These are phyloP conservation scores for Nomia melanderi DNA, from an alignment of 1,140 invertebrate species.

Conservation along the genomic window DNA sequence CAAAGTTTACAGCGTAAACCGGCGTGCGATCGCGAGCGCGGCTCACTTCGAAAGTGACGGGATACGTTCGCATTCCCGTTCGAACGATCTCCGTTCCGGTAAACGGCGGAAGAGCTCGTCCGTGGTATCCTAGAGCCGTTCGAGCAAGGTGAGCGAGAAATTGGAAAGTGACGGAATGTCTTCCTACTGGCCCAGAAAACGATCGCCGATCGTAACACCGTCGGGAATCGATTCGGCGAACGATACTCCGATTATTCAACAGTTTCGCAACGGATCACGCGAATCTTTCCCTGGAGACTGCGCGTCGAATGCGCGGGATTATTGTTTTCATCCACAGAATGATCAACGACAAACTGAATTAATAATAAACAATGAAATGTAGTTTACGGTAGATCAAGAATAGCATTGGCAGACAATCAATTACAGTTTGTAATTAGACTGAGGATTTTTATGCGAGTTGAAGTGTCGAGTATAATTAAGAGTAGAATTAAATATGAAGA, in stretches of 20 bases:
- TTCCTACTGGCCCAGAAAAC: slow-evolving; percentile 9
- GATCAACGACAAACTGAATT: too few relatives aligned
- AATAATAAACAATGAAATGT: too few relatives aligned
- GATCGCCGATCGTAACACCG: neutral
- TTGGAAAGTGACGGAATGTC: slow-evolving; percentile 25
- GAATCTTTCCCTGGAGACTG: too few relatives aligned
- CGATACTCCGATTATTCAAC: slow-evolving; percentile 13
- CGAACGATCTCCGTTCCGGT: neutral
- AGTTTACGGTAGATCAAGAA: too few relatives aligned
- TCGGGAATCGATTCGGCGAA: neutral
- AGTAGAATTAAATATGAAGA: too few relatives aligned
- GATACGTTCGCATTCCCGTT: neutral
- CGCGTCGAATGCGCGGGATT: too few relatives aligned
- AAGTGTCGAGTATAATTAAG: too few relatives aligned
- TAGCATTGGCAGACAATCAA: too few relatives aligned
- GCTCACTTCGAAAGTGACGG: slow-evolving; percentile 29
- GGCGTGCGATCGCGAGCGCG: neutral
- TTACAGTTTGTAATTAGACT: too few relatives aligned
- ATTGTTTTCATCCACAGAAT: too few relatives aligned
- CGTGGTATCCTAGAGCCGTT: neutral
- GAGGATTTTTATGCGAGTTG: too few relatives aligned
- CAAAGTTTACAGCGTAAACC: slow-evolving; percentile 11
- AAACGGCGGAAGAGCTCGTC: neutral
- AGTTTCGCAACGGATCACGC: slow-evolving; percentile 17
- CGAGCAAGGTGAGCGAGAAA: slow-evolving; percentile 2